phyloP scores from a whole-genome alignment of 1,140 invertebrate species.

The Drosophila kohkoa region DNA sequence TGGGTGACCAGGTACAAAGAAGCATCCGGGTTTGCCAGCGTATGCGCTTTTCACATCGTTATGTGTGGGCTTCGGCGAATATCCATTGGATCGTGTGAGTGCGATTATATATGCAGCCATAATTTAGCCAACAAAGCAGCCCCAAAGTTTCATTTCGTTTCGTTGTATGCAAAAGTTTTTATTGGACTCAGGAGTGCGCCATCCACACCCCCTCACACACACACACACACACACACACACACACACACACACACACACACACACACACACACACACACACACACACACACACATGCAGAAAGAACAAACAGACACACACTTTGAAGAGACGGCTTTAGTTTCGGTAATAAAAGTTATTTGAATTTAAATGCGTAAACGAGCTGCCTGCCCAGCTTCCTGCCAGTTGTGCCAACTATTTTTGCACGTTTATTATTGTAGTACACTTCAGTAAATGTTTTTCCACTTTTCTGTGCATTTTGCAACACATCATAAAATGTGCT shows the following conservation, averaged over 20 bases:
- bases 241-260: conserved; percentile 46
- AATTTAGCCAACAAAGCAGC: conserved; percentile 80
- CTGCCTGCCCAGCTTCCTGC: conserved; percentile 63
- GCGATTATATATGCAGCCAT: conserved; percentile 78
- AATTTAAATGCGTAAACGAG: conserved; percentile 84
- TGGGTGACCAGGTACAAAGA: conserved; percentile 67
- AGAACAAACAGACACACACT: conserved; percentile 48
- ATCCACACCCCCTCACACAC: conserved; percentile 14
- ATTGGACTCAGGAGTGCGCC: conserved; percentile 77
- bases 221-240: conserved; percentile 46
- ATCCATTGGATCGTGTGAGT: conserved; percentile 81
- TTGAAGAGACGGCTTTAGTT: conserved; percentile 67
- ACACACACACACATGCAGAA: conserved; percentile 15
- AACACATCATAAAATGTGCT: neutral
- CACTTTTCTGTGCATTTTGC: neutral
- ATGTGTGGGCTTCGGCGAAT: conserved; percentile 79
- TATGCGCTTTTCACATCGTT: conserved; percentile 71
- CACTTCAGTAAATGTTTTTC: conserved; percentile 1
- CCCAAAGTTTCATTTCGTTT: conserved; percentile 42
- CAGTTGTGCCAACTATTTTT: conserved; percentile 49
- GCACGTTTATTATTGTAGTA: conserved; percentile 37
- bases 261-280: conserved; percentile 46
- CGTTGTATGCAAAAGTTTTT: conserved; percentile 81
- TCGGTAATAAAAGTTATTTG: conserved; percentile 83
- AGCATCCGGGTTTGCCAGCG: conserved; percentile 50